Evolutionary conservation across 2,888 invertebrate genomes (phyloP).

Genomic region (Dynastes grantii): DNA sequence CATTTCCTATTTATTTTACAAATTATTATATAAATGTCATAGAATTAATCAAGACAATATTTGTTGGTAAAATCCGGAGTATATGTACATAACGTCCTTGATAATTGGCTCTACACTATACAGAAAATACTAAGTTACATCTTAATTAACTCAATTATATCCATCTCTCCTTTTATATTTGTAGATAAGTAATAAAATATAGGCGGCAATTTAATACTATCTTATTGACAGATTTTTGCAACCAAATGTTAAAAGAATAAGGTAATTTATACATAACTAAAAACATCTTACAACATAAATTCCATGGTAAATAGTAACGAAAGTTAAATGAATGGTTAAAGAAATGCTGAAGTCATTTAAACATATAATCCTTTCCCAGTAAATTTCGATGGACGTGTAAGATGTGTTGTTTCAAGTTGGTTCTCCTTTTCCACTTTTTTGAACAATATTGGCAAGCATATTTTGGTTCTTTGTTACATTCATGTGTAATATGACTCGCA

Average conservation of each 20-base stretch:
- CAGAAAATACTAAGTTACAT: too few relatives aligned
- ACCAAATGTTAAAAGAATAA: not conserved
- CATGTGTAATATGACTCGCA: slow-evolving; percentile 33
- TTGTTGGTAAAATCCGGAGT: too few relatives aligned
- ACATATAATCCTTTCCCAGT: slow-evolving; percentile 8
- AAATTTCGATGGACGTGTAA: slow-evolving; percentile 32
- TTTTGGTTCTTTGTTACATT: slow-evolving; percentile 39
- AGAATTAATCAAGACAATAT: too few relatives aligned
- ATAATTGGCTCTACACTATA: too few relatives aligned
- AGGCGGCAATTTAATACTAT: too few relatives aligned
- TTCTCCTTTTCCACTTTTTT: slow-evolving; percentile 39
- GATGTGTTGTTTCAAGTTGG: slow-evolving; percentile 40
- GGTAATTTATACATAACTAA: not conserved
- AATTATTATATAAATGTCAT: too few relatives aligned
- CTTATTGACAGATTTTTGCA: not conserved
- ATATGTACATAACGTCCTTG: too few relatives aligned
- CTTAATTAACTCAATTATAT: too few relatives aligned
- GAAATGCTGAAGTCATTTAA: slow-evolving; percentile 29
- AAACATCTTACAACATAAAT: not conserved
- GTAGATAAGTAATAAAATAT: too few relatives aligned
- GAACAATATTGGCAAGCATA: slow-evolving; percentile 33
- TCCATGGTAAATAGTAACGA: slow-evolving; percentile 14
- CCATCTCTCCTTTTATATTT: too few relatives aligned
- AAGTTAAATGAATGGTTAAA: not conserved
- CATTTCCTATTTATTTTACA: too few relatives aligned